Conservation (phyloP, 2,113 vertebrate genomes). For the Acinonyx jubatus region DNA sequence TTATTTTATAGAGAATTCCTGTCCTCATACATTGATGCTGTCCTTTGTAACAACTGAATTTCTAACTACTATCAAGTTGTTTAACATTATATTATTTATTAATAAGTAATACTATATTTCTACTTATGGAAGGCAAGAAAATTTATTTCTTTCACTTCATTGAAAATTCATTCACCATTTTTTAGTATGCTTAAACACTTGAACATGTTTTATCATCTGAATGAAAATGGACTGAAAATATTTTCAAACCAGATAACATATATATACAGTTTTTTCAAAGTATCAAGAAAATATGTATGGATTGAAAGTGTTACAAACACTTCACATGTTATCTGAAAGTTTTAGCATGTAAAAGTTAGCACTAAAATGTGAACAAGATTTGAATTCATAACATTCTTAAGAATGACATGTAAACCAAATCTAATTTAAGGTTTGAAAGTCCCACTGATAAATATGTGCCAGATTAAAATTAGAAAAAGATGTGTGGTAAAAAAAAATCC, state of each 20-base stretch:
- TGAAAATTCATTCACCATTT: neutral
- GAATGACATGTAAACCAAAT: conserved; percentile 33
- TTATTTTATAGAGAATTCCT: neutral
- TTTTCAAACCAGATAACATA: neutral
- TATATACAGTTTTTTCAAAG: neutral
- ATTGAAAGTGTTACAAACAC: neutral
- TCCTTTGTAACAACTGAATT: neutral
- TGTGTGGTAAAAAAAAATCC: neutral
- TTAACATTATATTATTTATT: neutral
- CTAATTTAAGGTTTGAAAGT: conserved; percentile 8
- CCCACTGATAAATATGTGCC: neutral
- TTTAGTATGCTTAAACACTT: neutral
- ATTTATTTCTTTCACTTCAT: neutral
- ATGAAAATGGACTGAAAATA: neutral
- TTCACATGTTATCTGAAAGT: neutral
- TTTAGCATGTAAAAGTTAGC: neutral
- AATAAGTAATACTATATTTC: neutral
- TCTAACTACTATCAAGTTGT: neutral
- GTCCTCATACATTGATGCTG: neutral
- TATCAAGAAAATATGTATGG: neutral
- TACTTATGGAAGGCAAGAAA: neutral
- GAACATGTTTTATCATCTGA: neutral
- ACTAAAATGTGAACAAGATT: conserved; percentile 20
- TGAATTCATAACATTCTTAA: conserved; percentile 42
- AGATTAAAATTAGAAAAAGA: conserved; percentile 61